Evolutionary conservation across 64 coral and sea anemone genomes (phyloP).

Genomic region (Pocillopora verrucosa): DNA sequence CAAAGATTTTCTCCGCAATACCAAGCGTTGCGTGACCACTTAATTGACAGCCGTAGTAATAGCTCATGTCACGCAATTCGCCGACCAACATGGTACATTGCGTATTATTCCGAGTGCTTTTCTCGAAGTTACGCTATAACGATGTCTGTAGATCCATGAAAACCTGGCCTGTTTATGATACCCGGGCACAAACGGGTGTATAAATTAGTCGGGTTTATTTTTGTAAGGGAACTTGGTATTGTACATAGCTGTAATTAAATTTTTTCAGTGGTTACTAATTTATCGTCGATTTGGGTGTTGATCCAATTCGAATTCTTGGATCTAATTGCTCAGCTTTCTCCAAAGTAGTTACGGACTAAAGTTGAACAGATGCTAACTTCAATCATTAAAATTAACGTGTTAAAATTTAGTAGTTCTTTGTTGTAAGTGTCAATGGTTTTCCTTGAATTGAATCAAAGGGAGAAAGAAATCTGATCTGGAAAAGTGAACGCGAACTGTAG

Average conservation of each 20-base stretch:
- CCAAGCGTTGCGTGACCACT: background rate
- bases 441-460: background rate
- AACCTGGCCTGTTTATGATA: background rate
- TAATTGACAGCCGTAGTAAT: background rate
- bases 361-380: background rate
- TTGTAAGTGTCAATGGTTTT: background rate
- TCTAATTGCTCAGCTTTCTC: background rate
- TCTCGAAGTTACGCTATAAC: background rate
- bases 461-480: too few species aligned
- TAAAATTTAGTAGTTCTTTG: background rate
- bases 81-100: background rate
- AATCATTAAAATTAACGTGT: background rate
- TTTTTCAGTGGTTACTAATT: background rate
- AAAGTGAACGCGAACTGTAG: too few species aligned
- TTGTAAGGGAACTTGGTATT: conserved; percentile 25
- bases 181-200: background rate
- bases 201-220: conserved; percentile 43
- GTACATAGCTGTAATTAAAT: conserved; percentile 39
- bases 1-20: too few species aligned
- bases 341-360: background rate
- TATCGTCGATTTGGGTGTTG: background rate
- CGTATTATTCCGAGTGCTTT: background rate
- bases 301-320: background rate
- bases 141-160: background rate
- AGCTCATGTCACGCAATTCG: background rate